Conservation (phyloP, 2,888 invertebrate genomes). For the Caenorhabditis sp. region DNA sequence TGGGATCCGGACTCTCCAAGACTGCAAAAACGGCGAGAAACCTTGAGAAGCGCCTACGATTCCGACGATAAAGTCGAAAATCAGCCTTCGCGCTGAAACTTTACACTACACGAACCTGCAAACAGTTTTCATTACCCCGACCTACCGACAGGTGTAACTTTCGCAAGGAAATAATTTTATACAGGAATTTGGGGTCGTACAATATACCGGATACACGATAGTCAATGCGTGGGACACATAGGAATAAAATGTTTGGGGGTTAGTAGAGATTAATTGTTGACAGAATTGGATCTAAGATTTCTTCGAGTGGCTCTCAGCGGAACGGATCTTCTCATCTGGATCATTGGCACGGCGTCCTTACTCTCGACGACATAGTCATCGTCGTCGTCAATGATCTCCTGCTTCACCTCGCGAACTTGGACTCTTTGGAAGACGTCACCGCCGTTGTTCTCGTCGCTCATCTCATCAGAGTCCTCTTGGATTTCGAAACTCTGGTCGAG, state of each 20-base stretch:
- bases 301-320: neutral
- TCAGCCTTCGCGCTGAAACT: too few species aligned
- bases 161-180: neutral
- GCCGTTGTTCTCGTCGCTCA: neutral
- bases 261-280: neutral
- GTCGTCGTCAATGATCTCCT: neutral
- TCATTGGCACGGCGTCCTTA: neutral
- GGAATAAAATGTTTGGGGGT: neutral
- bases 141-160: too few species aligned
- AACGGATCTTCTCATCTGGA: neutral
- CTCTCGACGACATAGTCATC: neutral
- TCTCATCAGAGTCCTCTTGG: constrained; percentile 23
- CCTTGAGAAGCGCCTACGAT: too few species aligned
- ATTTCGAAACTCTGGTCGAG: constrained; percentile 28
- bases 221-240: neutral
- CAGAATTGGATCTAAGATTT: neutral
- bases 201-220: constrained; percentile 7
- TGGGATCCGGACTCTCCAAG: neutral
- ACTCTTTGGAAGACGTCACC: neutral
- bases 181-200: neutral
- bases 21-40: neutral
- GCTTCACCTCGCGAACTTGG: neutral
- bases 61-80: too few species aligned
- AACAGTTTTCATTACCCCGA: too few species aligned
- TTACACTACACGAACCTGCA: too few species aligned